phyloP scores from a whole-genome alignment of 1,140 invertebrate genomes.

The Asobara japonica region DNA sequence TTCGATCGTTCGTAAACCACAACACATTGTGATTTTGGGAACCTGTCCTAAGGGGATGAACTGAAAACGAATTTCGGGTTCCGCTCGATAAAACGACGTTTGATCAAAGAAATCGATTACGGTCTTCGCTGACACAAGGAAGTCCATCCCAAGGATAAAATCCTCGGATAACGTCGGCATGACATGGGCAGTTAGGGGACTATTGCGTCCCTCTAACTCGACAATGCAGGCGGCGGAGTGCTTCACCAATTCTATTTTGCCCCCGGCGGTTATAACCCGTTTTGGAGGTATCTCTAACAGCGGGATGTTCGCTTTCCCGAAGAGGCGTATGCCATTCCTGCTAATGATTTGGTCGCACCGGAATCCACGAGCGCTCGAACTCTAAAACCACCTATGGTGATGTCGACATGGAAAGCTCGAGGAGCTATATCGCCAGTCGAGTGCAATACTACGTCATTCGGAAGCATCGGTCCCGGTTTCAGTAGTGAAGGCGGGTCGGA shows the following conservation, averaged over 20 bases:
- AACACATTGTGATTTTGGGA: not conserved
- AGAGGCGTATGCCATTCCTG: not conserved
- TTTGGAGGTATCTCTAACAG: not conserved
- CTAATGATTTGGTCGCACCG: not conserved
- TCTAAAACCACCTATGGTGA: not conserved
- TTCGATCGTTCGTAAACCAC: not conserved
- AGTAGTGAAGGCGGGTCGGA: not conserved
- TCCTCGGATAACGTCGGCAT: no score
- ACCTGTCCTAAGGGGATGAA: not conserved
- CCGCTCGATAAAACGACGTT: not conserved
- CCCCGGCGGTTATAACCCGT: not conserved
- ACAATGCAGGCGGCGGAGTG: not conserved
- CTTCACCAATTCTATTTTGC: not conserved
- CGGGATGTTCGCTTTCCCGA: not conserved
- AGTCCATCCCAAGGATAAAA: no score
- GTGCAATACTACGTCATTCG: not conserved
- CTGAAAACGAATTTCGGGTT: not conserved
- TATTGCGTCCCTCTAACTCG: not conserved
- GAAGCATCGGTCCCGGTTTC: not conserved
- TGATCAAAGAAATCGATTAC: not conserved
- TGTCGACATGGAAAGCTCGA: not conserved
- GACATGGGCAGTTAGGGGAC: not conserved
- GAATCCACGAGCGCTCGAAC: not conserved
- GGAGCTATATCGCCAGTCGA: not conserved
- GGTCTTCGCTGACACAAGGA: no score